Conservation (phyloP, 2,113 vertebrate genomes). For the Rhabdomys dilectus region DNA sequence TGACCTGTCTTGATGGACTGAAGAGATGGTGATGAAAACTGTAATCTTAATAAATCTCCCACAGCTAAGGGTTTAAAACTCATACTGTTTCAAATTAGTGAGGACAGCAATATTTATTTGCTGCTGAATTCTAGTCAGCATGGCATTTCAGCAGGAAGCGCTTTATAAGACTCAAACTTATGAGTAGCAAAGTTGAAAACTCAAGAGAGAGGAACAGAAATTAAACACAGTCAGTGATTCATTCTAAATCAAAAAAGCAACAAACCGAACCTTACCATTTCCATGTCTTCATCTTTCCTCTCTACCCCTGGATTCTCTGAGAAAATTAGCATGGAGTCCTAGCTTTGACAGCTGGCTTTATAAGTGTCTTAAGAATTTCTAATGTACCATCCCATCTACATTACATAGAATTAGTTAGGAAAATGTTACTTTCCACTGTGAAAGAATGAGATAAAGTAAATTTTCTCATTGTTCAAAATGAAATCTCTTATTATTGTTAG, state of each 20-base stretch:
- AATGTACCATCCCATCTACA: neutral
- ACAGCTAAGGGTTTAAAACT: constrained; percentile 86
- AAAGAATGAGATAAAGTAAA: neutral
- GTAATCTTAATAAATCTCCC: constrained; percentile 89
- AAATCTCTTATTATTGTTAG: neutral
- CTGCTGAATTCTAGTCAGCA: constrained; percentile 85
- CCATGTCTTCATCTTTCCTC: constrained; percentile 14
- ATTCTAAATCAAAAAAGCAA: constrained; percentile 57
- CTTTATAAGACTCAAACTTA: constrained; percentile 86
- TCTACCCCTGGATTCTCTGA: neutral
- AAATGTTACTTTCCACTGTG: neutral
- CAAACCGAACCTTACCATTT: constrained; percentile 5
- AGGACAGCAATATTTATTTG: constrained; percentile 89
- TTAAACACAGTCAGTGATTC: constrained; percentile 60
- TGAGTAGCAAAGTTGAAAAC: constrained; percentile 81
- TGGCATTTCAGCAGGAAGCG: constrained; percentile 86
- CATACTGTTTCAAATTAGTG: constrained; percentile 90
- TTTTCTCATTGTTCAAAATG: neutral
- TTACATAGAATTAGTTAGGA: neutral
- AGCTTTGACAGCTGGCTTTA: neutral
- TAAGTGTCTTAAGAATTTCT: constrained; percentile 24
- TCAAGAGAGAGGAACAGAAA: constrained; percentile 60
- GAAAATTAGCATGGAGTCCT: neutral
- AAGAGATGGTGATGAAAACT: constrained; percentile 84
- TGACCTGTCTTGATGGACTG: constrained; percentile 84